phyloP scores from a whole-genome alignment of 2,888 invertebrate species.

The Drosophila conformis region DNA sequence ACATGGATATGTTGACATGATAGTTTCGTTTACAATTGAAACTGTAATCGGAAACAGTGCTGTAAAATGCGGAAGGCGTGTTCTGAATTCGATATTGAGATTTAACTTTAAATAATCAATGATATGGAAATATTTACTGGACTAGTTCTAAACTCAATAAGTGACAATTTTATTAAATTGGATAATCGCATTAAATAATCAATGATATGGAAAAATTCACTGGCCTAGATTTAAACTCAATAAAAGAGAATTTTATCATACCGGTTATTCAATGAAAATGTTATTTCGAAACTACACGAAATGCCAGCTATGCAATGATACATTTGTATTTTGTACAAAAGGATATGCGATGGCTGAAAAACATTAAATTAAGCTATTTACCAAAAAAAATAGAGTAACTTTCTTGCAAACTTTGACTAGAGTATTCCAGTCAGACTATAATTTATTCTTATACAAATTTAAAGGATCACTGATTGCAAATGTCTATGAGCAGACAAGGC shows the following conservation, averaged over 20 bases:
- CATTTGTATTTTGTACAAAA: background rate
- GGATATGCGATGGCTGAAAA: background rate
- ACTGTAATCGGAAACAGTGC: background rate
- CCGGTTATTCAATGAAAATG: background rate
- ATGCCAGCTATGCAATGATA: background rate
- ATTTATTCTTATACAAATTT: background rate
- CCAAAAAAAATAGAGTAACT: background rate
- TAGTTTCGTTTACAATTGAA: conserved; percentile 14
- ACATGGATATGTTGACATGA: conserved; percentile 5
- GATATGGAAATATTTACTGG: background rate
- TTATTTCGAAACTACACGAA: background rate
- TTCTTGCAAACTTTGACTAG: background rate
- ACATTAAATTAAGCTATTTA: background rate
- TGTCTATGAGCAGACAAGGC: background rate
- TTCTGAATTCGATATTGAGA: background rate
- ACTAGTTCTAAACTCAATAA: background rate
- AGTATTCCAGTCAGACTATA: background rate
- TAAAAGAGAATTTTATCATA: background rate
- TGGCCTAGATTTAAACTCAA: background rate
- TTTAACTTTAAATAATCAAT: background rate
- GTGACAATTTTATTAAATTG: background rate
- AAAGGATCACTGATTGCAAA: background rate
- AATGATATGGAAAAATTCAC: background rate
- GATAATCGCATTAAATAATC: background rate
- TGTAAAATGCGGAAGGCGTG: background rate